Evolutionary conservation across 2,888 invertebrate species (phyloP).

Genomic region (Philhelius pedissequus): DNA sequence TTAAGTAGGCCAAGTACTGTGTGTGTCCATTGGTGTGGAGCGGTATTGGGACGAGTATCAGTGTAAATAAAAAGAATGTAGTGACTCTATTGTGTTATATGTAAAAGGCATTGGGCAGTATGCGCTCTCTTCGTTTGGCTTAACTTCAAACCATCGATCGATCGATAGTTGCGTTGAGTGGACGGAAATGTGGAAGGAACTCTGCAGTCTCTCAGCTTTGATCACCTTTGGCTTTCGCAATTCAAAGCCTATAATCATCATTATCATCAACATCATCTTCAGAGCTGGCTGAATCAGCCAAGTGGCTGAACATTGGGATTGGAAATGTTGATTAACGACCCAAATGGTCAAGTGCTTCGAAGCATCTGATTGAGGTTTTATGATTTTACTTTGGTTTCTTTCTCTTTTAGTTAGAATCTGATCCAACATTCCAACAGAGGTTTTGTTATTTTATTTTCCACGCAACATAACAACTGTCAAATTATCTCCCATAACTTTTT

Average conservation of each 20-base stretch:
- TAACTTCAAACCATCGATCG: constrained; percentile 3
- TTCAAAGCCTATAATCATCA: neutral
- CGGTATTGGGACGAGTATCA: too few relatives aligned
- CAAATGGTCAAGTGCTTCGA: constrained; percentile 40
- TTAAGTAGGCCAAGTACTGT: constrained; percentile 39
- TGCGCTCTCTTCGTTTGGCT: constrained; percentile 18
- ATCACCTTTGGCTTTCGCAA: constrained; percentile 43
- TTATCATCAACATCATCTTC: neutral
- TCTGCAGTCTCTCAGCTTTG: neutral
- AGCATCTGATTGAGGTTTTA: neutral
- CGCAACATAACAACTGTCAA: neutral
- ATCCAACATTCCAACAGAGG: neutral
- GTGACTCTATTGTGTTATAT: constrained; percentile 34
- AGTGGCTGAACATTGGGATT: constrained; percentile 48
- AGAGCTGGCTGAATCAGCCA: neutral
- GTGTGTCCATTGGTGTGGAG: constrained; percentile 8
- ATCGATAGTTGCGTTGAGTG: neutral
- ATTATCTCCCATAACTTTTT: neutral
- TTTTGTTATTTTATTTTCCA: constrained; percentile 11
- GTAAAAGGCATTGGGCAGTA: constrained; percentile 16
- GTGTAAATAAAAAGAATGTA: constrained; percentile 28
- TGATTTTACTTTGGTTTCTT: neutral
- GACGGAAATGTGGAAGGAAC: neutral
- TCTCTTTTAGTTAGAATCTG: neutral
- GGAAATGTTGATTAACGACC: constrained; percentile 41